These are phyloP conservation scores for Opisthocomus hoazin DNA, from an alignment of 2,113 vertebrate genomes.

Conservation along the genomic window DNA sequence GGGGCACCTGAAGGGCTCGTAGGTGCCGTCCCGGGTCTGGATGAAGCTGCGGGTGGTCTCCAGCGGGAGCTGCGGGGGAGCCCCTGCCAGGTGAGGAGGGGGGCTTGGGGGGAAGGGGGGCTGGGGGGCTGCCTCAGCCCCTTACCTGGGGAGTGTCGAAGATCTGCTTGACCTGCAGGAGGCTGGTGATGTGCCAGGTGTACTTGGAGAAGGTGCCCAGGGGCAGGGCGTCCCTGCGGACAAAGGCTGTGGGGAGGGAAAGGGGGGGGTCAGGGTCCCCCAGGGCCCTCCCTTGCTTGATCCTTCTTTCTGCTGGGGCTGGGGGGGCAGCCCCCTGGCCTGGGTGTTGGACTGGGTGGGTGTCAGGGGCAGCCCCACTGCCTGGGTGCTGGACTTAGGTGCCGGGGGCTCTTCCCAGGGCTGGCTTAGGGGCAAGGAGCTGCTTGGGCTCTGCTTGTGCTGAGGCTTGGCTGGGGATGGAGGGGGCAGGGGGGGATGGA, in stretches of 20 bases:
- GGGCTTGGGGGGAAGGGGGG: fast-evolving
- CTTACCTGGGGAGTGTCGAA: conserved; percentile 90
- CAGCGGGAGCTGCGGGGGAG: conserved; percentile 78
- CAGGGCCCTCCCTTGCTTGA: too few species aligned
- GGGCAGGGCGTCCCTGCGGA: conserved; percentile 81
- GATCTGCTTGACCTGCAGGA: conserved; percentile 87
- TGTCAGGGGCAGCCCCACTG: too few species aligned
- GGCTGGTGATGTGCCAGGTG: conserved; percentile 89
- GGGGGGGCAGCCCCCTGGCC: too few species aligned
- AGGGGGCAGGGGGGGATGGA: too few species aligned
- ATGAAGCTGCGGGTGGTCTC: conserved; percentile 89
- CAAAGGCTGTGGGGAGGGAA: conserved; percentile 71
- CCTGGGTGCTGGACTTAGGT: too few species aligned
- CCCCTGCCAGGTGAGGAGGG: not conserved
- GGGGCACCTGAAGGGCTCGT: conserved; percentile 79
- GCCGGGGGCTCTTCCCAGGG: too few species aligned
- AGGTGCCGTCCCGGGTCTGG: conserved; percentile 85
- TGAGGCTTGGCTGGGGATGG: too few species aligned
- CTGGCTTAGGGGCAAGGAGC: too few species aligned
- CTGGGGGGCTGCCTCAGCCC: not conserved
- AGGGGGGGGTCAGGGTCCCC: too few species aligned
- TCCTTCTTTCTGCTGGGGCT: too few species aligned
- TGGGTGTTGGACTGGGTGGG: too few species aligned
- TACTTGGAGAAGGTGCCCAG: conserved; percentile 87
- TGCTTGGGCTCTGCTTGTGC: too few species aligned